phyloP scores from a whole-genome alignment of 1,140 invertebrate genomes.

The Drosophila azteca region DNA sequence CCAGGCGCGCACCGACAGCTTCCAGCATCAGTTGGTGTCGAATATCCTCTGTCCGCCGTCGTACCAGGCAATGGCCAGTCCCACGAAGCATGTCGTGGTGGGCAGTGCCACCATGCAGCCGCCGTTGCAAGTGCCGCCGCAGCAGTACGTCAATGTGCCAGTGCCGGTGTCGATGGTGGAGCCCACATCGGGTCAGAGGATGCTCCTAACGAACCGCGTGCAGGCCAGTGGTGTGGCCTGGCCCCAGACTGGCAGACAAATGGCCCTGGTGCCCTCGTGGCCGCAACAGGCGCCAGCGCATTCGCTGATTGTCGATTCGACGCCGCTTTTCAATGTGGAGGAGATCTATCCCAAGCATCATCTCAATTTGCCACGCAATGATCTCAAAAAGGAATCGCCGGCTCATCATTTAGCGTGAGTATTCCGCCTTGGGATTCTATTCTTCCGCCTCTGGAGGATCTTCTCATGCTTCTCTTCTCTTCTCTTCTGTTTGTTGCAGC shows the following conservation, averaged over 20 bases:
- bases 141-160: constrained; percentile 90
- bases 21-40: constrained; percentile 94
- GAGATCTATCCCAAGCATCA: constrained; percentile 84
- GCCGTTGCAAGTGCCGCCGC: constrained; percentile 86
- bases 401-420: constrained; percentile 83
- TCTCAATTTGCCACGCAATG: constrained; percentile 83
- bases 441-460: too few relatives aligned
- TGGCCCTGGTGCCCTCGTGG: constrained; percentile 95
- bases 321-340: constrained; percentile 88
- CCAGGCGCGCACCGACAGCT: constrained; percentile 88
- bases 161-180: constrained; percentile 95
- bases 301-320: constrained; percentile 92
- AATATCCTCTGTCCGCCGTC: constrained; percentile 94
- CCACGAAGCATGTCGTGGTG: constrained; percentile 95
- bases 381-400: constrained; percentile 83
- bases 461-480: too few relatives aligned
- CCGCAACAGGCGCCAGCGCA: constrained; percentile 92
- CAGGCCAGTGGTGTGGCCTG: constrained; percentile 89
- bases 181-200: constrained; percentile 87
- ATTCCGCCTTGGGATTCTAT: not conserved
- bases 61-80: constrained; percentile 92
- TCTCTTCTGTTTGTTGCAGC: constrained; percentile 28
- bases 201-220: constrained; percentile 90
- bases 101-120: constrained; percentile 88
- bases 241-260: constrained; percentile 90